Percentiles rank a stretch among this genome's conserved stretches.
These are phyloP conservation scores for Zaprionus kolodkinae DNA, from an alignment of 1,140 invertebrate genomes.

Conservation along the genomic window DNA sequence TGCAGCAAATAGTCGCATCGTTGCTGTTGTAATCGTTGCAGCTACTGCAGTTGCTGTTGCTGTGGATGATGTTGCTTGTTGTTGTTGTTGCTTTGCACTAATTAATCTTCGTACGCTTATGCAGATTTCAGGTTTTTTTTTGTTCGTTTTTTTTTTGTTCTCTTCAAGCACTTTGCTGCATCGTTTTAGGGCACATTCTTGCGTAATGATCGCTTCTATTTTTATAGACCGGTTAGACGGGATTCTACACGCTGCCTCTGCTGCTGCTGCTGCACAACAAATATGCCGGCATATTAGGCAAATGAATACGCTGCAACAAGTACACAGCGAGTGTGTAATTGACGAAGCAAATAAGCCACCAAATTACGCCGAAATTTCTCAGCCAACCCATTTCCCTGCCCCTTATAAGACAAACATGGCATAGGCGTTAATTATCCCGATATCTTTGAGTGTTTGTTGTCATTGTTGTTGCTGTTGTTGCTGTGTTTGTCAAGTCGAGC, in stretches of 20 bases:
- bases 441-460: slow-evolving; percentile 53
- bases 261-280: too few relatives aligned
- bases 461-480: slow-evolving; percentile 30
- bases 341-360: slow-evolving; percentile 69
- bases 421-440: slow-evolving; percentile 70
- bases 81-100: slow-evolving; percentile 45
- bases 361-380: slow-evolving; percentile 76
- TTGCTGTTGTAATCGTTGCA: neutral
- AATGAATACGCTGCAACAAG: slow-evolving; percentile 26
- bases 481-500: slow-evolving; percentile 36
- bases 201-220: slow-evolving; percentile 79
- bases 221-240: slow-evolving; percentile 75
- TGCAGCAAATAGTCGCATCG: slow-evolving; percentile 59
- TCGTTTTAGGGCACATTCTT: slow-evolving; percentile 83
- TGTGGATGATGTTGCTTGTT: slow-evolving; percentile 12
- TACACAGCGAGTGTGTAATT: slow-evolving; percentile 14
- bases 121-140: slow-evolving; percentile 75
- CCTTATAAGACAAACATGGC: slow-evolving; percentile 29
- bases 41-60: slow-evolving; percentile 5
- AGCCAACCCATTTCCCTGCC: slow-evolving; percentile 10
- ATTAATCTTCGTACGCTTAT: slow-evolving; percentile 72
- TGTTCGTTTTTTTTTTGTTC: slow-evolving; percentile 25
- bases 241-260: slow-evolving; percentile 36
- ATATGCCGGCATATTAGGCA: slow-evolving; percentile 50
- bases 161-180: slow-evolving; percentile 67